These are phyloP conservation scores for Onychorhynchus coronatus DNA, from an alignment of 2,113 vertebrate genomes.

Conservation along the genomic window DNA sequence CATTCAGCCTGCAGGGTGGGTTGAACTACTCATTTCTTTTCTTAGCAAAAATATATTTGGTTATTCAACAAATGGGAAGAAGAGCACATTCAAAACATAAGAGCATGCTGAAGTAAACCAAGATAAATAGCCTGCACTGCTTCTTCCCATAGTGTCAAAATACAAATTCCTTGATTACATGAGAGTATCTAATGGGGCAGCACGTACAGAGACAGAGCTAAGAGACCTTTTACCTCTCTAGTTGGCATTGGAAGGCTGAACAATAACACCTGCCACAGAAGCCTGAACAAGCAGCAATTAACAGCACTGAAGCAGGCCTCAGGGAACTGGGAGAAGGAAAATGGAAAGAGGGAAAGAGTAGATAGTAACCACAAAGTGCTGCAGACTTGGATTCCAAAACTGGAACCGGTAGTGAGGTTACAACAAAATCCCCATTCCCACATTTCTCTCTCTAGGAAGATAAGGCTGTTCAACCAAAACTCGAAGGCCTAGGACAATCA, in stretches of 20 bases:
- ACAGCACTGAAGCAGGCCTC: not conserved
- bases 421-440: fast-evolving
- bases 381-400: not conserved
- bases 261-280: not conserved
- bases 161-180: not conserved
- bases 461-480: not conserved
- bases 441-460: not conserved
- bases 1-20: not conserved
- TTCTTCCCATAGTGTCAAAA: not conserved
- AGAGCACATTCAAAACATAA: not conserved
- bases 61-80: not conserved
- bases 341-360: not conserved
- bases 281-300: not conserved
- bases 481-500: not conserved
- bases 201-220: not conserved
- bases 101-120: not conserved
- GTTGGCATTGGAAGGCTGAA: not conserved
- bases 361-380: not conserved
- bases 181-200: not conserved
- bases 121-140: not conserved
- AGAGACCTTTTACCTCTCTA: not conserved
- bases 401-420: not conserved
- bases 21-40: not conserved
- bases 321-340: not conserved
- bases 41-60: not conserved